Evolutionary conservation across 2,113 vertebrate genomes (phyloP), one percentile per base, ranked within the genome.

Genomic region (Scortum barcoo): DNA sequence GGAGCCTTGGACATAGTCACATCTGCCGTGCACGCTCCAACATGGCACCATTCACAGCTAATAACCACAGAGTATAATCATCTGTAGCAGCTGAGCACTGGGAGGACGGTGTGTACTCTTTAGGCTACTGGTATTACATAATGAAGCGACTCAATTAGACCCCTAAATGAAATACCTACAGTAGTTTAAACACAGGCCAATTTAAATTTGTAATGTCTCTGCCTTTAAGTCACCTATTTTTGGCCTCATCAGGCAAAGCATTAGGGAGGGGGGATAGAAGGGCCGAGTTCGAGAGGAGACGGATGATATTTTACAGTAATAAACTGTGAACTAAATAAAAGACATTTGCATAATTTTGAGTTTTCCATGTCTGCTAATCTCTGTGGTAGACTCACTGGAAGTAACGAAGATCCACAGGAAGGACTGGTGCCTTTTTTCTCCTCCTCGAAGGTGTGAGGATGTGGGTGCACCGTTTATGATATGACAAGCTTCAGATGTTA

Each of bases 1-100:
- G 83, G 78, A 79, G 40, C 53, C 51, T 20, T 36, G 82, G 72
- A 80, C 74, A 79, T 53, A 51, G 48, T 72, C 74, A 72, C 86
- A 65, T 89, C 83, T 86, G 88, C 58, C 51, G 73, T 61, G 44
- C 76, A 67, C 3, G 50, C 77, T 84, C 77, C 38, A 54, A 80
- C 36, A 76, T 0, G 2, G 22, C 69, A 76, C 79, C 67, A 67
- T 71, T 80, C 72, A 78, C 71, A 79, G 83, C 70, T 68, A 56
- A 89, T 81, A 53, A 83, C 51, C 61, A 60, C 26, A 72, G 53
- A 38, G 8, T 60, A 54, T 70, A 78, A 69, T 89, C 28, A 84
- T 71, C 66, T 72, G 19, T 7, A 66, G 65, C 72, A 57, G 83
- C 74, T 76, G 72, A 88, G 72, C 42, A 60, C 26, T 48, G 11